Evolutionary conservation across 2,888 invertebrate genomes (phyloP), one percentile per base, ranked within the genome.

Genomic region (Pollenia labialis): DNA sequence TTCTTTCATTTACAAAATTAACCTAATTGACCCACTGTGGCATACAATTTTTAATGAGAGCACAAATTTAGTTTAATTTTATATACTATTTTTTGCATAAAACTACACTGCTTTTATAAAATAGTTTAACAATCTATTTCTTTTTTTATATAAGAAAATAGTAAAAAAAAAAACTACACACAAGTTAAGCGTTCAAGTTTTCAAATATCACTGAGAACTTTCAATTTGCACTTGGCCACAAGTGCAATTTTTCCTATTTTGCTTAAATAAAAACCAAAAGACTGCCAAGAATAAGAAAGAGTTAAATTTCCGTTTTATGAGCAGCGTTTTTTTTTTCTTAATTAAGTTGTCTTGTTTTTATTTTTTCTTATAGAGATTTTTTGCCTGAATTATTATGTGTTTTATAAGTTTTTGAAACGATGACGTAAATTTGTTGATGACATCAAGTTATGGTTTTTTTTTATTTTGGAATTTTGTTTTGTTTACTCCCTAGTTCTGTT

Each of bases 351-450:
- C 72, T 81, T 86, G 76, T 68, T 76, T 54, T 58, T 40, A 18
- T 52, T 32, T 32, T 32, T 32, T 32, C 32, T 71, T 71, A 58
- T 11, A 76, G 56, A 58, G 52, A 66, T 60, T 85, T 68, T 75
- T 68, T 74, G 42, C 46, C n/a, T 16, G 48, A 80, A 66, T 68
- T 74, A 16, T 79, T 32, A 46, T 66, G 52, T 69, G 23, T 32
- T 32, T 32, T 44, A 16, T 64, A 60, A 50, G 42, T 72, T 23
- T 77, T 83, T n/a, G 14, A 52, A 60, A 87, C 54, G 84, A 87
- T 87, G 87, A 87, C 87, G 87, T 87, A 72, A 84, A 87, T 72
- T 81, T 84, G 60, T 77, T 87, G 87, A 84, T 87, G 84, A 77
- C 81, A 87, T 84, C 81, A 87, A 76, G 44, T 60, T 32, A 32